Conservation (phyloP, 2,888 invertebrate species). For the Lasioglossum oenotherae region DNA sequence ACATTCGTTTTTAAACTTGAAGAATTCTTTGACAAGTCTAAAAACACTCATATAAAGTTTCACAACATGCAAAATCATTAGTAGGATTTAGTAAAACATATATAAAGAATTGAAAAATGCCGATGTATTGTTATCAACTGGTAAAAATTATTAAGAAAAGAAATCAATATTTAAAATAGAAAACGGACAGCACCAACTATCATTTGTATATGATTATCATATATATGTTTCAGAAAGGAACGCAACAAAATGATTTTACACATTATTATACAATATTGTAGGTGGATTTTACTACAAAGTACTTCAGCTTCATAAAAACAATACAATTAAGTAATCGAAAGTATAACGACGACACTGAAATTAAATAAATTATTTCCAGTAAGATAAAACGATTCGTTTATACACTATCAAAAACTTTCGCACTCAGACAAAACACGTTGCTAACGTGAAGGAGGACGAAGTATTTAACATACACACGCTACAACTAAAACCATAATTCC, state of each 20-base stretch:
- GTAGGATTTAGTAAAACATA: not conserved
- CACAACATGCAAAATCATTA: not conserved
- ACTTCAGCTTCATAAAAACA: not conserved
- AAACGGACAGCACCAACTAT: no score
- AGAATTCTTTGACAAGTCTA: not conserved
- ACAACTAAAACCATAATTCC: not conserved
- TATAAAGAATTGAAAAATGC: no score
- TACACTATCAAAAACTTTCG: not conserved
- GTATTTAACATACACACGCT: not conserved
- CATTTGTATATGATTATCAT: no score
- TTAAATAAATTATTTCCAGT: not conserved
- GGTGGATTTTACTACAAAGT: not conserved
- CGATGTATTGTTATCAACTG: no score
- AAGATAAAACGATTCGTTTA: not conserved
- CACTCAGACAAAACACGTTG: not conserved
- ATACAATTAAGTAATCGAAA: no score
- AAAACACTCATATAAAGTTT: not conserved
- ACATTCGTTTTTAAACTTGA: no score
- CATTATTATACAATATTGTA: not conserved
- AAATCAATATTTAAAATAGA: no score
- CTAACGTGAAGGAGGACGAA: not conserved
- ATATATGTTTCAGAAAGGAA: no score
- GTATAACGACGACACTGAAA: not conserved
- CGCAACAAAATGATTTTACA: not conserved
- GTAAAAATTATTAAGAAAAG: no score